These are phyloP conservation scores for Leuctra nigra DNA, from an alignment of 2,888 invertebrate species.

Conservation along the genomic window DNA sequence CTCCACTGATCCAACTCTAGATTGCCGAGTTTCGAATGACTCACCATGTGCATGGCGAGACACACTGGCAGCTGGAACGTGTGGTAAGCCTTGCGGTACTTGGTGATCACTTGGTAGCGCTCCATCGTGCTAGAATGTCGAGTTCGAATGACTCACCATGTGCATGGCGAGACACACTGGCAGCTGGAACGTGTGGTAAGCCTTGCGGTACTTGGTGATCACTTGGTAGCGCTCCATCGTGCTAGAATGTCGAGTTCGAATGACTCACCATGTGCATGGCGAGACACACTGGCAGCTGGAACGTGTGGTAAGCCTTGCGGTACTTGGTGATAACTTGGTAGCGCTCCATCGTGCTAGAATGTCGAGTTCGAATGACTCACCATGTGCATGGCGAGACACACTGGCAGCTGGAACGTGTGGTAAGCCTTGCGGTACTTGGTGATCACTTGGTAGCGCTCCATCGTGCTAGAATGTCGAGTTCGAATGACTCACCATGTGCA, in stretches of 20 bases:
- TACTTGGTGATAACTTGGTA: constrained; percentile 47
- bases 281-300: constrained; percentile 48
- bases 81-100: constrained; percentile 51
- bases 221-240: constrained; percentile 42
- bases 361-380: too few relatives aligned
- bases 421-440: constrained; percentile 50
- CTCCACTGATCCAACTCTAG: too few relatives aligned
- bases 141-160: too few relatives aligned
- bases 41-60: constrained; percentile 46
- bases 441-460: constrained; percentile 44
- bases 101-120: constrained; percentile 45
- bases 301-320: constrained; percentile 52
- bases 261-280: constrained; percentile 48
- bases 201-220: constrained; percentile 49
- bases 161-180: constrained; percentile 49
- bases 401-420: constrained; percentile 51
- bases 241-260: too few relatives aligned
- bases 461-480: too few relatives aligned
- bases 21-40: too few relatives aligned
- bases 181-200: constrained; percentile 50
- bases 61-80: constrained; percentile 50
- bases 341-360: constrained; percentile 43
- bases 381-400: constrained; percentile 48
- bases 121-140: too few relatives aligned
- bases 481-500: constrained; percentile 45